phyloP scores from a whole-genome alignment of 1,140 invertebrate genomes.

The Sycophila sp. region DNA sequence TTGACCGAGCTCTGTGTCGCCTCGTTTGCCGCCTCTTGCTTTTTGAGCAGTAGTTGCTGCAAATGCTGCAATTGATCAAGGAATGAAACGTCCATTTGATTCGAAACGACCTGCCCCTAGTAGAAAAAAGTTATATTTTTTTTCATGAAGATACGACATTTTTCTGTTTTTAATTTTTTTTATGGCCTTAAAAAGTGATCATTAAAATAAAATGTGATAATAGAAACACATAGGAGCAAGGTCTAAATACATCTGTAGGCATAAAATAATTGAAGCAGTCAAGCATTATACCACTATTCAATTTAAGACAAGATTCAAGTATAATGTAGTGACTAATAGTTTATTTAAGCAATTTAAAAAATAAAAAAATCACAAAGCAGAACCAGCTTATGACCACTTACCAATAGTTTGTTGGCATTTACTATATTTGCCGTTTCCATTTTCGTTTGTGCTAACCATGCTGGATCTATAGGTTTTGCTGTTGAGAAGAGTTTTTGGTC shows the following conservation, averaged over 20 bases:
- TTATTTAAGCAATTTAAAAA: too few species aligned
- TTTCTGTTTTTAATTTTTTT: too few species aligned
- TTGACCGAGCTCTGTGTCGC: slow-evolving; percentile 66
- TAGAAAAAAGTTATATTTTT: slow-evolving; percentile 38
- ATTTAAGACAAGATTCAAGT: background rate
- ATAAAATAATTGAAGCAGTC: slow-evolving; percentile 20
- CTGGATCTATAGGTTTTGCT: slow-evolving; percentile 62
- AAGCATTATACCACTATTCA: background rate
- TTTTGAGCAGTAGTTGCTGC: slow-evolving; percentile 70
- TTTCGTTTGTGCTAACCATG: slow-evolving; percentile 63
- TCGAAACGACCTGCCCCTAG: slow-evolving; percentile 56
- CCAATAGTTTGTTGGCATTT: slow-evolving; percentile 56
- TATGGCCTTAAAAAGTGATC: background rate
- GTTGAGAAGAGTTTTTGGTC: slow-evolving; percentile 61
- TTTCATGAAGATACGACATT: too few species aligned
- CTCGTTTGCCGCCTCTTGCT: slow-evolving; percentile 61
- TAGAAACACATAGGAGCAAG: slow-evolving; percentile 18
- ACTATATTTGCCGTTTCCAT: slow-evolving; percentile 63
- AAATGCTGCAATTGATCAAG: slow-evolving; percentile 71
- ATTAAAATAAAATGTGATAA: too few species aligned
- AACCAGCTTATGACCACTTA: slow-evolving; percentile 34
- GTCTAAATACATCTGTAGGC: too few species aligned
- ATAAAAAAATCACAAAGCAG: background rate
- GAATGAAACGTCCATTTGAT: slow-evolving; percentile 61
- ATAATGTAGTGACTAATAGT: background rate